Conservation (phyloP, 2,797 vertebrate species). For the Heteromormyrus szaboi region DNA sequence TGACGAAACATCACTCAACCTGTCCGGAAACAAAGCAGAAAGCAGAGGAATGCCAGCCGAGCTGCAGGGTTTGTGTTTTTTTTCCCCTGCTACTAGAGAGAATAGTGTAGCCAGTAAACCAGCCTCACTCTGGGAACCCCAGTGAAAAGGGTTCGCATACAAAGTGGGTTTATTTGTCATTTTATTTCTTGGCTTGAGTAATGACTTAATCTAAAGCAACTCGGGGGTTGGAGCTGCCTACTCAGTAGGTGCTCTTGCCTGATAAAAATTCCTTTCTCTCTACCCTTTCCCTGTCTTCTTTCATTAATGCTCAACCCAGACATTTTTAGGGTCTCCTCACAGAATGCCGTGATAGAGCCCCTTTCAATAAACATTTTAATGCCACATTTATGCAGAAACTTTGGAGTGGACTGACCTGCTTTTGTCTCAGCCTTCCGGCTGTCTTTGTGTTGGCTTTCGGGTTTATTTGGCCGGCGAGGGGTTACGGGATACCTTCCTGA, state of each 20-base stretch:
- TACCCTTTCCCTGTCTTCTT: background rate
- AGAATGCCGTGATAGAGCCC: background rate
- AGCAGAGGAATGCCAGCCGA: background rate
- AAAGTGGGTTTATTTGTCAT: background rate
- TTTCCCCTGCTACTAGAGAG: background rate
- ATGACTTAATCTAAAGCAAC: constrained; percentile 18
- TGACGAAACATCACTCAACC: background rate
- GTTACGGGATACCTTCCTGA: constrained; percentile 2
- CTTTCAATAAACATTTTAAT: constrained; percentile 17
- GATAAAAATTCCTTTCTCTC: background rate
- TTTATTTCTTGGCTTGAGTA: constrained; percentile 40
- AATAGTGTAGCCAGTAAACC: background rate
- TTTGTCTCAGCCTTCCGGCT: background rate
- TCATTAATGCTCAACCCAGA: background rate
- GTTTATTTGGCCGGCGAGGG: constrained; percentile 3
- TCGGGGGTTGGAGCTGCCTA: background rate
- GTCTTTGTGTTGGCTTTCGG: background rate
- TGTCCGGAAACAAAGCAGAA: background rate
- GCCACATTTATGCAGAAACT: background rate
- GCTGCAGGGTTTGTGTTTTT: background rate
- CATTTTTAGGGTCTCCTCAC: constrained; percentile 4
- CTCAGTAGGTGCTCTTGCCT: background rate
- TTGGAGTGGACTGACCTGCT: constrained; percentile 3
- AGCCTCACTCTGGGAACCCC: background rate
- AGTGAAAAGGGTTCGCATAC: background rate